A percentile compares a stretch with the other conserved stretches of the same genome.
Evolutionary conservation across 2,888 invertebrate species (phyloP).

Genomic region (Apantesis nais): DNA sequence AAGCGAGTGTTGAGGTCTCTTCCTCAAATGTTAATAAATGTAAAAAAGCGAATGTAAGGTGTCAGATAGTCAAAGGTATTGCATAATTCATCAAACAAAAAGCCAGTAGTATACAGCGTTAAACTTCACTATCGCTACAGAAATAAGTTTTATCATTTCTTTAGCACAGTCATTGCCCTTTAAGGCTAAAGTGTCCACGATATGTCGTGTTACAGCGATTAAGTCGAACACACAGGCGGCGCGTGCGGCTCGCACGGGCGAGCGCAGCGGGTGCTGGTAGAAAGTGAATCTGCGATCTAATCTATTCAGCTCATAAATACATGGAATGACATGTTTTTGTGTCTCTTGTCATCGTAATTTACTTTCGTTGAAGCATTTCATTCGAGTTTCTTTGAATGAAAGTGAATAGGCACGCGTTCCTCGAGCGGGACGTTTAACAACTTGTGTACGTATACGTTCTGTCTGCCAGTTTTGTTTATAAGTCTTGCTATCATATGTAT

Average conservation of each 20-base stretch:
- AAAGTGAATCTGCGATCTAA: slow-evolving; percentile 35
- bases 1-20: too few species aligned
- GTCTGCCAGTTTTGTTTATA: not conserved
- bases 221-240: not conserved
- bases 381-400: slow-evolving; percentile 18
- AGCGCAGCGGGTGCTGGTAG: slow-evolving; percentile 33
- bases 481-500: not conserved
- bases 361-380: slow-evolving; percentile 25
- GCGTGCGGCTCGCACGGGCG: slow-evolving; percentile 22
- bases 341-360: slow-evolving; percentile 14
- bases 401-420: not conserved
- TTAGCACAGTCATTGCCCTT: not conserved
- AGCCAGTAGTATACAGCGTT: not conserved
- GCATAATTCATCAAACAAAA: not conserved
- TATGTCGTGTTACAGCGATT: not conserved
- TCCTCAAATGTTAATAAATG: too few species aligned
- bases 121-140: not conserved
- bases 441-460: not conserved
- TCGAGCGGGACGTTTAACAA: not conserved
- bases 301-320: slow-evolving; percentile 18
- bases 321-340: slow-evolving; percentile 28
- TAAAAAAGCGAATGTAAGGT: too few species aligned
- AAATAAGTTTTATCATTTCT: not conserved
- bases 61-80: not conserved
- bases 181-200: not conserved